Evolutionary conservation across 2,113 vertebrate genomes (phyloP), one percentile per base, ranked within the genome.

Genomic region (Pedionomus torquatus): DNA sequence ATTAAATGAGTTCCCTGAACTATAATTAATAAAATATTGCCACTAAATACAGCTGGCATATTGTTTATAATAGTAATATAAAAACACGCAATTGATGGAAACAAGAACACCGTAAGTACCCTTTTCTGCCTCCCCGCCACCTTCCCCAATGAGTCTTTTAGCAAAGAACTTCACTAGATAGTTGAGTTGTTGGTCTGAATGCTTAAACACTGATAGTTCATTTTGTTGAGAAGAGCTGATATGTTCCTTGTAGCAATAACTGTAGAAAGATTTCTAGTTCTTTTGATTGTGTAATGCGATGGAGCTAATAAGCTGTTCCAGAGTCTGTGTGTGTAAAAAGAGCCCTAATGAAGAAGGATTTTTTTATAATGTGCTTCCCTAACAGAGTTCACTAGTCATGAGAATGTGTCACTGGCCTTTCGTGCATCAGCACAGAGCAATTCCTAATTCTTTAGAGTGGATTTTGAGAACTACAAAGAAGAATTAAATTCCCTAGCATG

Each of bases 1-100:
- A 95, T 84, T 84, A 95, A 97, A 95, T 94, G n/a, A 96, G 57
- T 77, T 97, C 95, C 95, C 95, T 87, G 60, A 96, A 95, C 90
- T 79, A 91, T 74, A 97, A 93, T 96, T 98, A 97, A 97, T 98
- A 96, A 96, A 94, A 97, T 97, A 92, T 94, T 95, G 83, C 83
- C 93, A 91, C 82, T 95, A 96, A 96, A 93, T 87, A 94, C 51
- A 95, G 74, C 60, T 96, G 94, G 57, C 63, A 58, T 96, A 90
- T 83, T 97, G 91, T 96, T 97, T 85, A 83, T 93, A 89, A 94
- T 92, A 94, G 90, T 83, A 71, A 46, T 77, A 92, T 95, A 93
- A 95, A 93, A n/a, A n/a, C 30, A 25, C 80, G 72, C 33, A 93
- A 63, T 30, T 92, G 69, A 54, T 81, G 64, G 31, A 31, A 93